Evolutionary conservation across 2,797 vertebrate species (phyloP), one percentile per base, ranked within the genome.

Genomic region (Knipowitschia caucasica): DNA sequence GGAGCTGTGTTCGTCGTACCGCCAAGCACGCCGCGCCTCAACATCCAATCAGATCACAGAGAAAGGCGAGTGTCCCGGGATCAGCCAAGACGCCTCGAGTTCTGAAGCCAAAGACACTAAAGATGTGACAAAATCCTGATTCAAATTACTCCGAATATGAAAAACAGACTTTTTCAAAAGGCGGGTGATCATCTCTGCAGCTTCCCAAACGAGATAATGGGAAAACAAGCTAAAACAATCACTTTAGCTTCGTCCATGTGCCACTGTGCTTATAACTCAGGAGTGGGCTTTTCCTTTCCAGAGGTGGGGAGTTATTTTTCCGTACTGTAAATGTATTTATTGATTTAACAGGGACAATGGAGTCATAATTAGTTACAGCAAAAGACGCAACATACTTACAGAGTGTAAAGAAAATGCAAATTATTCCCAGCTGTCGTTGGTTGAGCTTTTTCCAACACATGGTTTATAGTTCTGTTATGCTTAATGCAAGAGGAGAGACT

Each of bases 1-100:
- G 78, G 87, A 87, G 67, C 83, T 92, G n/a, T 86, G 78, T 63
- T 79, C 50, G 0, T 86, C 86, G 69, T 70, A 80, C 69, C 78
- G 89, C 66, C 86, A 83, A 45, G 68, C 78, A 33, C 11, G 24
- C 25, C 50, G 53, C 47, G 62, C 60, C 43, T 75, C 77, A 0
- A 53, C 71, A 43, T 64, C 77, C 55, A 77, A 36, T 68, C 73
- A 55, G 40, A 71, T 33, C 50, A 24, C 49, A 18, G 78, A 74
- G 50, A 34, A 44, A 46, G 51, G 60, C 58, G 69, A 70, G 54
- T 59, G 38, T 35, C 52, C 47, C 0, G 59, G 74, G 30, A 31
- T 29, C n/a, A 47, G 47, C 23, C 64, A 71, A 38, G 56, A 58
- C 2, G 11, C 25, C 24, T 30, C 55, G 51, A 53, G 30, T 51